These are phyloP conservation scores for Datnioides undecimradiatus DNA, from an alignment of 2,113 vertebrate genomes.

Conservation along the genomic window DNA sequence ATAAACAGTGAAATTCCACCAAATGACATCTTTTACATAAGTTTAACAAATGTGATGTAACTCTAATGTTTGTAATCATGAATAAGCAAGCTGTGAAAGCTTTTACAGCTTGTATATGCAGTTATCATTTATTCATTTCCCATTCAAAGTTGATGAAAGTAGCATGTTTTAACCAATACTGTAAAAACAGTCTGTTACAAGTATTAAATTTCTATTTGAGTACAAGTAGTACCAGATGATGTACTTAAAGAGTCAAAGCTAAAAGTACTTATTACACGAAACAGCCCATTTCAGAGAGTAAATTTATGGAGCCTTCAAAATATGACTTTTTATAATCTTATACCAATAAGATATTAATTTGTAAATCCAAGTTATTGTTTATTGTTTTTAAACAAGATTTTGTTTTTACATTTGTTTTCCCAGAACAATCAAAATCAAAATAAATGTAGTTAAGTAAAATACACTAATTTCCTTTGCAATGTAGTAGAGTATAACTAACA, in stretches of 20 bases:
- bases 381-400: not conserved
- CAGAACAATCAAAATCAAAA: no score
- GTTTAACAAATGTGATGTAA: not conserved
- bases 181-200: no score
- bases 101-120: no score
- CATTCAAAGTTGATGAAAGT: not conserved
- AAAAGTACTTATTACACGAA: no score
- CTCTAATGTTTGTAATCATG: not conserved
- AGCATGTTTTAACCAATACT: not conserved
- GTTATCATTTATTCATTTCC: not conserved
- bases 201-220: no score
- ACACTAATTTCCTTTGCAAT: no score
- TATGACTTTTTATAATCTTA: not conserved
- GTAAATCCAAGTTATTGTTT: not conserved
- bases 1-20: constrained; percentile 15
- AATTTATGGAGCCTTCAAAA: not conserved
- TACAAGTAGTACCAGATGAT: no score
- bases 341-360: not conserved
- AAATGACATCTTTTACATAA: not conserved
- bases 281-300: no score
- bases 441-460: not conserved
- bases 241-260: no score
- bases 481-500: not conserved
- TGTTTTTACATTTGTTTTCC: not conserved
- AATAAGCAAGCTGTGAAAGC: not conserved